Evolutionary conservation across 2,797 vertebrate species (phyloP).

Genomic region (Eupleurogrammus muticus): DNA sequence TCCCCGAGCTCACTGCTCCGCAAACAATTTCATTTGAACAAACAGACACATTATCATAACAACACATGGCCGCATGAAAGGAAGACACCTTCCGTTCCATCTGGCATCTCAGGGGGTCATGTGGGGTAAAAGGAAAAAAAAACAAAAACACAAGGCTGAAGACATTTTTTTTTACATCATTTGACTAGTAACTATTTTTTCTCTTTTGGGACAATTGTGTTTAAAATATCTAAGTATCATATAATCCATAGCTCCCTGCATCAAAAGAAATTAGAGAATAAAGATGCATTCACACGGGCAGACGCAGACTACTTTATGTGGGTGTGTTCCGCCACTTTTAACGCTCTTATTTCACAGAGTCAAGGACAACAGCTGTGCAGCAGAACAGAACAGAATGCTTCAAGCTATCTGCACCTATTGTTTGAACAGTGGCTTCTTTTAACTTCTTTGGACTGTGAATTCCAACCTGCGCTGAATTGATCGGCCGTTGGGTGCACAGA

Average conservation of each 20-base stretch:
- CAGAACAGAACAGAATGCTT: background rate
- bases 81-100: too few relatives aligned
- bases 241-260: background rate
- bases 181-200: too few relatives aligned
- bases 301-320: background rate
- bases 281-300: background rate
- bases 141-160: too few relatives aligned
- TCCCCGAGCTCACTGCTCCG: constrained; percentile 11
- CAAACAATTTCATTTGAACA: constrained; percentile 33
- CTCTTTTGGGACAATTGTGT: too few relatives aligned
- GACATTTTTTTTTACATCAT: too few relatives aligned
- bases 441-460: background rate
- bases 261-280: background rate
- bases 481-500: background rate
- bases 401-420: background rate
- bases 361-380: background rate
- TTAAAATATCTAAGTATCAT: too few relatives aligned
- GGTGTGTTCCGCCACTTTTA: background rate
- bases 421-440: background rate
- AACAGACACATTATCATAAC: too few relatives aligned
- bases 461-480: background rate
- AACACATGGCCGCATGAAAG: too few relatives aligned
- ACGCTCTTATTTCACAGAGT: constrained; percentile 1
- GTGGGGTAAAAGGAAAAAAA: too few relatives aligned
- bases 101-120: too few relatives aligned